A percentile compares a stretch with the other conserved stretches of the same genome.
These are phyloP conservation scores for Platycheirus rosarum DNA, from an alignment of 2,888 invertebrate species.

Conservation along the genomic window DNA sequence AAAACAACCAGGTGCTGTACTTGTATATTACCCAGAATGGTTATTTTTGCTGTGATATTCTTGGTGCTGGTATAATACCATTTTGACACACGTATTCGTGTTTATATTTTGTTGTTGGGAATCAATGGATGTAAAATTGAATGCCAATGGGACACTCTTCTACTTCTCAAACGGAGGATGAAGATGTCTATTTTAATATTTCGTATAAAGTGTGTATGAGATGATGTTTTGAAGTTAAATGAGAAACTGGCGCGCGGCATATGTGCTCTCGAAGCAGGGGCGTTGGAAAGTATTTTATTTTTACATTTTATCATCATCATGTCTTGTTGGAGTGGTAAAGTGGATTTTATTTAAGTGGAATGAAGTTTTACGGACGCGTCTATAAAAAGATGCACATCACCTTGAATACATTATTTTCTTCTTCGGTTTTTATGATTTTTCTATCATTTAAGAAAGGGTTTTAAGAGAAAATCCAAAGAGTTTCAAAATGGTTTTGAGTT, in stretches of 20 bases:
- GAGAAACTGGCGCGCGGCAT: not conserved
- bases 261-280: not conserved
- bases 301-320: constrained; percentile 52
- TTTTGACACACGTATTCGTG: constrained; percentile 47
- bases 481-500: no score
- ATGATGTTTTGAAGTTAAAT: constrained; percentile 4
- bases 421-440: not conserved
- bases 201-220: constrained; percentile 19
- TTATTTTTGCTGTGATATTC: constrained; percentile 11
- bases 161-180: constrained; percentile 16
- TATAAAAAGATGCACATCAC: constrained; percentile 26
- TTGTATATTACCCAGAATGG: not conserved
- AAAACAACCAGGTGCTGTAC: constrained; percentile 11
- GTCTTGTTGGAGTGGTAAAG: constrained; percentile 24
- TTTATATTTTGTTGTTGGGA: constrained; percentile 39
- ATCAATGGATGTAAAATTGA: constrained; percentile 62
- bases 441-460: no score
- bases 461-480: no score
- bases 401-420: constrained; percentile 27
- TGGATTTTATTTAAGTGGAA: constrained; percentile 17
- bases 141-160: constrained; percentile 23
- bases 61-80: not conserved
- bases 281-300: constrained; percentile 46
- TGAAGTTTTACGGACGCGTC: constrained; percentile 18
- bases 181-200: constrained; percentile 56